These are phyloP conservation scores for Botia kubotai DNA, from an alignment of 2,797 vertebrate species.

Conservation along the genomic window DNA sequence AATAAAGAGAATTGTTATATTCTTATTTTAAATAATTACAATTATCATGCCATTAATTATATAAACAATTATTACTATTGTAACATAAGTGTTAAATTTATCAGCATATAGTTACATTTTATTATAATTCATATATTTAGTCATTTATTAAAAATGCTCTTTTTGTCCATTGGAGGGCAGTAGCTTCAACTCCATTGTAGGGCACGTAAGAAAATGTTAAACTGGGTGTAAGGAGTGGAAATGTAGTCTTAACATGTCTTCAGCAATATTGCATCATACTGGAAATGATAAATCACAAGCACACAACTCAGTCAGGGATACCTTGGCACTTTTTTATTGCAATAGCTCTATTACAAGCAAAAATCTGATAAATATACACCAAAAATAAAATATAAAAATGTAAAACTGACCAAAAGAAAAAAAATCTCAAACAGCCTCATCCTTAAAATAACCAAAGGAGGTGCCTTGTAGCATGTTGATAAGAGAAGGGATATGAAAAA, in stretches of 20 bases:
- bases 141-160: background rate
- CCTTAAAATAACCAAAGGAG: conserved; percentile 51
- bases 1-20: background rate
- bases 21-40: too few species aligned
- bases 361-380: conserved; percentile 65
- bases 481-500: conserved; percentile 63
- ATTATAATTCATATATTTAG: background rate
- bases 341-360: conserved; percentile 69
- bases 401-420: conserved; percentile 52
- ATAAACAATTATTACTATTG: too few species aligned
- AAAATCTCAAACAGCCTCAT: conserved; percentile 53
- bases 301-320: conserved; percentile 54
- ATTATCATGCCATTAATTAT: too few species aligned
- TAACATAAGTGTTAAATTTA: background rate
- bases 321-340: conserved; percentile 68
- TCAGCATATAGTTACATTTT: conserved; percentile 1
- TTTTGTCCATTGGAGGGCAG: conserved; percentile 48
- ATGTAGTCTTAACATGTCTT: conserved; percentile 50
- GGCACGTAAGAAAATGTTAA: background rate
- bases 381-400: conserved; percentile 64
- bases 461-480: conserved; percentile 57
- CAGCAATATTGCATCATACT: conserved; percentile 52
- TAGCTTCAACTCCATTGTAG: background rate
- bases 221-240: background rate
- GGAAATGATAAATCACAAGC: conserved; percentile 40